A percentile compares a stretch with the other conserved stretches of the same genome.
These are phyloP conservation scores for Caenorhabditis sp. DNA, from an alignment of 2,888 invertebrate genomes.

Conservation along the genomic window DNA sequence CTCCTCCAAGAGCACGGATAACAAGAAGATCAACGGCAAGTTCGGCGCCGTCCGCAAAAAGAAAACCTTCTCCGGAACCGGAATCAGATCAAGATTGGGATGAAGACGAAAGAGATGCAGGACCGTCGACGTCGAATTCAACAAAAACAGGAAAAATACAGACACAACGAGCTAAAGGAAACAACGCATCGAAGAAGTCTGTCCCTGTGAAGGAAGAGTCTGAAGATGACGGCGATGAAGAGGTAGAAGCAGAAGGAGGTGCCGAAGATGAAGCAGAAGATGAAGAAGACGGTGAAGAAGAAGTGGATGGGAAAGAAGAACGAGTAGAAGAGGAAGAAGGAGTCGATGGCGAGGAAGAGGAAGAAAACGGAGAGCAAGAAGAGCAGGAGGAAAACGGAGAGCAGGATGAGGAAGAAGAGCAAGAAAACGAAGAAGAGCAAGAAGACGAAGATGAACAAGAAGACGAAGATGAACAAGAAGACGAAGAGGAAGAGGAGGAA, in stretches of 20 bases:
- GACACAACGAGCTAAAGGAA: too few relatives aligned
- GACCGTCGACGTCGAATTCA: constrained; percentile 19
- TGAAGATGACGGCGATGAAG: too few relatives aligned
- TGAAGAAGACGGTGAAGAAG: constrained; percentile 5
- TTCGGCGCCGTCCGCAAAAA: constrained; percentile 4
- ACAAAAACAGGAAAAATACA: too few relatives aligned
- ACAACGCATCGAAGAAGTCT: too few relatives aligned
- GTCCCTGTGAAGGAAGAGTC: too few relatives aligned
- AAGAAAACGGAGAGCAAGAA: neutral
- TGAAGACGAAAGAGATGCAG: constrained; percentile 14
- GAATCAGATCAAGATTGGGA: constrained; percentile 23
- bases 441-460: constrained; percentile 4
- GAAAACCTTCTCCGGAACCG: constrained; percentile 6
- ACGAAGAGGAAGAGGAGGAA: neutral
- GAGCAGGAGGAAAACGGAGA: neutral
- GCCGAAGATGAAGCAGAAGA: constrained; percentile 11
- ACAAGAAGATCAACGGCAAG: constrained; percentile 15
- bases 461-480: too few relatives aligned
- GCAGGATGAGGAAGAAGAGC: neutral
- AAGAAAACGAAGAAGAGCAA: neutral
- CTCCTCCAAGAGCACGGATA: constrained; percentile 11
- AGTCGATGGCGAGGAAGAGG: constrained; percentile 1
- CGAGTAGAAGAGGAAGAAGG: constrained; percentile 7
- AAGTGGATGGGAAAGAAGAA: too few relatives aligned
- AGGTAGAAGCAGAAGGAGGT: neutral